phyloP scores from a whole-genome alignment of 92 coral and sea anemone genomes.

The Actinernus sp. region DNA sequence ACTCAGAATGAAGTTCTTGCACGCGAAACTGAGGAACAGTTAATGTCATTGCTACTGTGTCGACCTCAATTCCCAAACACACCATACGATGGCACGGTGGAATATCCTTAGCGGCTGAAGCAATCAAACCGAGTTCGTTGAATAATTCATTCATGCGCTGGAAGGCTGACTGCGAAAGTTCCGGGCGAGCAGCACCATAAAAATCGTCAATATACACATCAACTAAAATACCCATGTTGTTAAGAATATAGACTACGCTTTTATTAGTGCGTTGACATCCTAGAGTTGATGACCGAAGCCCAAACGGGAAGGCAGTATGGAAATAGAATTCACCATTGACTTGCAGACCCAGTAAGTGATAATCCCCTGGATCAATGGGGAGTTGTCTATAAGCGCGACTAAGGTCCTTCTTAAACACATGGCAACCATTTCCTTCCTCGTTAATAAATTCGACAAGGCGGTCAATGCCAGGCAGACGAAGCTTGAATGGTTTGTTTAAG shows the following conservation, averaged over 20 bases:
- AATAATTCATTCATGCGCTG: slow-evolving; percentile 33
- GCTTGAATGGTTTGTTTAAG: slow-evolving; percentile 30
- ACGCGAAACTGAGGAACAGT: too few relatives aligned
- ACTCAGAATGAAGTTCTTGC: too few relatives aligned
- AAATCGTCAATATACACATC: slow-evolving; percentile 53
- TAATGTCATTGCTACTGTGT: too few relatives aligned
- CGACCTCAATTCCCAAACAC: too few relatives aligned
- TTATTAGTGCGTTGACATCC: slow-evolving; percentile 43
- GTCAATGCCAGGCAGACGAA: slow-evolving; percentile 50
- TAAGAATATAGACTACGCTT: slow-evolving; percentile 29
- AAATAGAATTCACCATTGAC: slow-evolving; percentile 38
- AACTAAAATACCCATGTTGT: slow-evolving; percentile 21
- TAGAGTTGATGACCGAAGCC: slow-evolving; percentile 30
- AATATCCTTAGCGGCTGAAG: too few relatives aligned
- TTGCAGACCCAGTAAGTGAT: slow-evolving; percentile 24
- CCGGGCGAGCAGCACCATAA: slow-evolving; percentile 38
- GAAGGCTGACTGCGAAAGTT: slow-evolving; percentile 18
- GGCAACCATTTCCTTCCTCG: slow-evolving; percentile 42
- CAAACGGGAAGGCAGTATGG: slow-evolving; percentile 35
- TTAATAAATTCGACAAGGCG: slow-evolving; percentile 47
- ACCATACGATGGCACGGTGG: too few relatives aligned
- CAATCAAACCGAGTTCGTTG: slow-evolving; percentile 46
- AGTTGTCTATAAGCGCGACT: slow-evolving; percentile 31
- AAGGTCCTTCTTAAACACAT: slow-evolving; percentile 48
- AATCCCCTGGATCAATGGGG: slow-evolving; percentile 43